phyloP scores from a whole-genome alignment of 2,888 invertebrate species.

The Epistrophella euchroma region DNA sequence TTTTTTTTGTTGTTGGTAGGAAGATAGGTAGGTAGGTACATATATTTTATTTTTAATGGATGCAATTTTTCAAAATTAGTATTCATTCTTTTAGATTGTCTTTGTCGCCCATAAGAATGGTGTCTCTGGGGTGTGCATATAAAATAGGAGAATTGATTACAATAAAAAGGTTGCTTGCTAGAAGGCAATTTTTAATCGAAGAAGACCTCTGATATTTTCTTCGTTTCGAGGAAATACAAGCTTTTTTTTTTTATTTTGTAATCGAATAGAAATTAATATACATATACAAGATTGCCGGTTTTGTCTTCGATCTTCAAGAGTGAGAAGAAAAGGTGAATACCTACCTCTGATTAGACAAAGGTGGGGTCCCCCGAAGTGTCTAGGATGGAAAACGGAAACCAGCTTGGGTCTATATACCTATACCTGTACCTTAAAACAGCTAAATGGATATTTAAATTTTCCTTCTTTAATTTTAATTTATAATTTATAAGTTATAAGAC shows the following conservation, averaged over 20 bases:
- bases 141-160: slow-evolving; percentile 63
- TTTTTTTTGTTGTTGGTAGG: background rate
- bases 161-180: slow-evolving; percentile 37
- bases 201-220: slow-evolving; percentile 20
- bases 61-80: slow-evolving; percentile 72
- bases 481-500: slow-evolving; percentile 10
- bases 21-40: background rate
- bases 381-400: slow-evolving; percentile 40
- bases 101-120: slow-evolving; percentile 31
- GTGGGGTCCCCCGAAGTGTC: slow-evolving; percentile 46
- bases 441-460: slow-evolving; percentile 65
- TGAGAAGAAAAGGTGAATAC: background rate
- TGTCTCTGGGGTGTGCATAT: slow-evolving; percentile 30
- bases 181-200: slow-evolving; percentile 54
- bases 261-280: slow-evolving; percentile 67
- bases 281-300: slow-evolving; percentile 36
- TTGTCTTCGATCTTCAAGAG: slow-evolving; percentile 1
- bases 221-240: slow-evolving; percentile 13
- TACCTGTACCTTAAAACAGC: background rate
- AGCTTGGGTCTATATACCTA: slow-evolving; percentile 45
- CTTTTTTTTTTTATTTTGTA: slow-evolving; percentile 35
- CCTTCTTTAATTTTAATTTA: slow-evolving; percentile 28
- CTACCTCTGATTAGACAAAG: slow-evolving; percentile 11
- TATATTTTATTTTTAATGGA: slow-evolving; percentile 29
- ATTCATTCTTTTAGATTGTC: slow-evolving; percentile 55